Conservation (phyloP, 2,888 invertebrate genomes). For the Melipona bicolor region DNA sequence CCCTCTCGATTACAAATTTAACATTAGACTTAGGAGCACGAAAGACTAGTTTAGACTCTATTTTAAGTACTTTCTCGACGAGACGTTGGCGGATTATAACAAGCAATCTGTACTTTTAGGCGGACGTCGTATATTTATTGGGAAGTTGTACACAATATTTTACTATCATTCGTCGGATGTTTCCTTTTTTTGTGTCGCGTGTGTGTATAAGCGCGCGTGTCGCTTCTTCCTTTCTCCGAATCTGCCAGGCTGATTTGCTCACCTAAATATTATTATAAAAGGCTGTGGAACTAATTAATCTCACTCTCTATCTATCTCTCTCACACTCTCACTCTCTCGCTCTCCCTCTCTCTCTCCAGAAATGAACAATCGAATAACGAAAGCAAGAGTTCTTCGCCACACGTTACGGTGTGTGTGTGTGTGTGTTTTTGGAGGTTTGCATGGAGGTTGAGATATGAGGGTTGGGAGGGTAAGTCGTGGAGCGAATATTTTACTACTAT, state of each 20-base stretch:
- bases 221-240: constrained; percentile 42
- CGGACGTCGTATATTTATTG: constrained; percentile 78
- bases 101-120: constrained; percentile 76
- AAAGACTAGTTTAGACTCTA: constrained; percentile 80
- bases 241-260: constrained; percentile 70
- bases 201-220: constrained; percentile 38
- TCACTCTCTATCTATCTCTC: constrained; percentile 3
- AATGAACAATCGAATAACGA: constrained; percentile 12
- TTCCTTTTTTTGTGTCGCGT: constrained; percentile 27
- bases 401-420: too few species aligned
- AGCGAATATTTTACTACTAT: constrained; percentile 59
- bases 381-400: constrained; percentile 21
- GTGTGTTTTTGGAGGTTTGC: neutral
- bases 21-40: constrained; percentile 73
- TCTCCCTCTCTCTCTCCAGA: constrained; percentile 12
- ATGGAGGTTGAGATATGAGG: neutral
- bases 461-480: constrained; percentile 13
- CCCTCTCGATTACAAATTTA: constrained; percentile 72
- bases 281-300: constrained; percentile 64
- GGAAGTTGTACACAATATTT: constrained; percentile 77
- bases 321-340: neutral
- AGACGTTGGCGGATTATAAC: constrained; percentile 69
- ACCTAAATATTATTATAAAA: constrained; percentile 53
- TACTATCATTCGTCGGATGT: constrained; percentile 49
- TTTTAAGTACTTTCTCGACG: constrained; percentile 80